Percentiles rank a stretch among this genome's conserved stretches.
These are phyloP conservation scores for Oasisia sp. DNA, from an alignment of 2,888 invertebrate species.

Conservation along the genomic window DNA sequence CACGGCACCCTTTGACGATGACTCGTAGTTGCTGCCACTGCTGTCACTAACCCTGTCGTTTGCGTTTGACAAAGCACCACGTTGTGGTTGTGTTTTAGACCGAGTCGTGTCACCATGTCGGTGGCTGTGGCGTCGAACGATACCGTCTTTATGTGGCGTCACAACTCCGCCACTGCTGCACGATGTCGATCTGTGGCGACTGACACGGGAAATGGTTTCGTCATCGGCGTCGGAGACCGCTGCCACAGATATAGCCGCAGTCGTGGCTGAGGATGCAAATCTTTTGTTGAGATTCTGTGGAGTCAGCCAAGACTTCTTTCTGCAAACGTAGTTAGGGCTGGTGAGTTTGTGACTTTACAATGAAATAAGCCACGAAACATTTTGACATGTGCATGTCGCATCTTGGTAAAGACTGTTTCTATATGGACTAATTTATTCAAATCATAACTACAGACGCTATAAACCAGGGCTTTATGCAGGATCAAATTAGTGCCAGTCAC, in stretches of 20 bases:
- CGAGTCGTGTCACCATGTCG: neutral
- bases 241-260: neutral
- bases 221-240: slow-evolving; percentile 19
- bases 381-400: too few relatives aligned
- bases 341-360: too few relatives aligned
- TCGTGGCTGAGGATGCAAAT: slow-evolving; percentile 29
- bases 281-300: slow-evolving; percentile 41
- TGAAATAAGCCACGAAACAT: too few relatives aligned
- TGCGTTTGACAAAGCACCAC: neutral
- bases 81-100: neutral
- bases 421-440: too few relatives aligned
- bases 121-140: slow-evolving; percentile 23
- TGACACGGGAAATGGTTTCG: neutral
- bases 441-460: too few relatives aligned
- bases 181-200: neutral
- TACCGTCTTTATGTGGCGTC: slow-evolving; percentile 18
- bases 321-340: neutral
- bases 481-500: too few relatives aligned
- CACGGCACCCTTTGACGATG: slow-evolving; percentile 13
- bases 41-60: slow-evolving; percentile 7
- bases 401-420: too few relatives aligned
- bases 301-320: slow-evolving; percentile 24
- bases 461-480: too few relatives aligned
- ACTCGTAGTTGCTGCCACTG: neutral
- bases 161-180: neutral